Evolutionary conservation across 2,888 invertebrate species (phyloP).

Genomic region (Rhingia rostrata): DNA sequence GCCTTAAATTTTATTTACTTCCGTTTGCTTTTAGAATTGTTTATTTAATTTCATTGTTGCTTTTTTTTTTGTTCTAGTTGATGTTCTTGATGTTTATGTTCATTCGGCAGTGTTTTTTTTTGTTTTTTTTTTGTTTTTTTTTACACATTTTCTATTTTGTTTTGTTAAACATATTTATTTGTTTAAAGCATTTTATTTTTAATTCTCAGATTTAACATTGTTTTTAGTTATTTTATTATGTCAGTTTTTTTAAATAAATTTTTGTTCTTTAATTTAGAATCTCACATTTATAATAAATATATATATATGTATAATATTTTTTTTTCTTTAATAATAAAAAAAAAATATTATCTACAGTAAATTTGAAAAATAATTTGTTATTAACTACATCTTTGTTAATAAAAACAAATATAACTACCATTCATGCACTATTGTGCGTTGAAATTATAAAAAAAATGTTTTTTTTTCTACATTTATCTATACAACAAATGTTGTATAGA

Average conservation of each 20-base stretch:
- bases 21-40: conserved; percentile 70
- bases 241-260: conserved; percentile 28
- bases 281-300: conserved; percentile 72
- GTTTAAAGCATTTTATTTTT: conserved; percentile 75
- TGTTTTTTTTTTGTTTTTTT: conserved; percentile 63
- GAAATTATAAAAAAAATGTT: conserved; percentile 57
- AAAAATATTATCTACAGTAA: conserved; percentile 71
- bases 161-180: conserved; percentile 37
- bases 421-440: conserved; percentile 65
- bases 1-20: conserved; percentile 56
- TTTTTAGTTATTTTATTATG: conserved; percentile 28
- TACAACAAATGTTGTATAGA: conserved; percentile 50
- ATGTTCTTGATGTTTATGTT: conserved; percentile 71
- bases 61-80: conserved; percentile 57
- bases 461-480: conserved; percentile 18
- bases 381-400: conserved; percentile 70
- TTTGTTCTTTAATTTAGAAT: conserved; percentile 51
- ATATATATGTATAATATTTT: no score
- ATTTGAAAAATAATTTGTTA: conserved; percentile 65
- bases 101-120: conserved; percentile 72
- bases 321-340: conserved; percentile 63
- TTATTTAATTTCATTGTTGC: conserved; percentile 67
- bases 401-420: conserved; percentile 65
- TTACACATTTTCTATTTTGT: conserved; percentile 20
- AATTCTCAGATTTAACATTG: conserved; percentile 76